Conservation (phyloP, 2,888 invertebrate species). For the Drosophila eohydei region DNA sequence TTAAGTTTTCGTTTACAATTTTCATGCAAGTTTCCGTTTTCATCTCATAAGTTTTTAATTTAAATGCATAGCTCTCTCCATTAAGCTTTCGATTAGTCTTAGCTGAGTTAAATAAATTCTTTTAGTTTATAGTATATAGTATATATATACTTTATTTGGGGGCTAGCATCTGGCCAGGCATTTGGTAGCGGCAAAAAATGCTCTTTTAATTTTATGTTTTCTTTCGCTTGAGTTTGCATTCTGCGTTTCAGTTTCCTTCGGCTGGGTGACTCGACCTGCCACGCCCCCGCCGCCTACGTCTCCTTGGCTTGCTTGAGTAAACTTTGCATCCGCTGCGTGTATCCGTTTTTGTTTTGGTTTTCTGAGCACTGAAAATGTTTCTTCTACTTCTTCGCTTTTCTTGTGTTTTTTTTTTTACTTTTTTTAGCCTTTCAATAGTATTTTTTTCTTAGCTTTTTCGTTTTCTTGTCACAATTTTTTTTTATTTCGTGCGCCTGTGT, state of each 20-base stretch:
- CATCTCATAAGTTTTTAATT: background rate
- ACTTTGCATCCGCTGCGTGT: slow-evolving; percentile 77
- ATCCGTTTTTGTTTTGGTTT: slow-evolving; percentile 76
- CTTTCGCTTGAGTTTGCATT: slow-evolving; percentile 56
- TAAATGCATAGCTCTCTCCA: background rate
- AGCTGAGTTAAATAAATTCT: slow-evolving; percentile 18
- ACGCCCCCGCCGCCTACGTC: slow-evolving; percentile 8
- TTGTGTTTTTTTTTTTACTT: slow-evolving; percentile 14
- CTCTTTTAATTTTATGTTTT: slow-evolving; percentile 53
- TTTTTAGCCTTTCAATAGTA: slow-evolving; percentile 66
- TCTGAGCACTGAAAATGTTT: slow-evolving; percentile 64
- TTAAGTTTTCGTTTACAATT: background rate
- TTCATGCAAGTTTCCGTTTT: background rate
- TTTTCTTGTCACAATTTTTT: slow-evolving; percentile 62
- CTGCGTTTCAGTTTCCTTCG: slow-evolving; percentile 36
- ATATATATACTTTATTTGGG: slow-evolving; percentile 9
- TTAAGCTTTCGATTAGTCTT: slow-evolving; percentile 10
- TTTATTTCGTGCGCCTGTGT: slow-evolving; percentile 58
- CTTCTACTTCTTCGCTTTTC: slow-evolving; percentile 25
- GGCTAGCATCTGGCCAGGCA: slow-evolving; percentile 19
- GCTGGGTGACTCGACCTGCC: background rate
- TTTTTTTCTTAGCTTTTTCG: slow-evolving; percentile 23
- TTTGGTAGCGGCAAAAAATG: slow-evolving; percentile 5
- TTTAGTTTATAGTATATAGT: slow-evolving; percentile 20
- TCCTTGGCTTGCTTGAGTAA: slow-evolving; percentile 64